These are phyloP conservation scores for Chlorospingus flavigularis DNA, from an alignment of 2,797 vertebrate species.

Conservation along the genomic window DNA sequence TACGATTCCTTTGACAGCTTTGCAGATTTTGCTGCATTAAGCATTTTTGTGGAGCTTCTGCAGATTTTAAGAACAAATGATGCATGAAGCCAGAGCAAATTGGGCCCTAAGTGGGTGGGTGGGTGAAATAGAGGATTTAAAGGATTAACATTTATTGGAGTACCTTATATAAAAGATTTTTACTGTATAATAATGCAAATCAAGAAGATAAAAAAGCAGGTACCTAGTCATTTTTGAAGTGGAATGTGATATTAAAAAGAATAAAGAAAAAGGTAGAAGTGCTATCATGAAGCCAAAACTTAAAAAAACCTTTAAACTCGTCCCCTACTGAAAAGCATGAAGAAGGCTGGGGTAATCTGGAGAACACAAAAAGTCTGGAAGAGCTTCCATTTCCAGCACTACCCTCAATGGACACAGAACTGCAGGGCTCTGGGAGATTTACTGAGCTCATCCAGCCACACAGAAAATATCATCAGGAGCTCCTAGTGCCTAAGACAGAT, in stretches of 20 bases:
- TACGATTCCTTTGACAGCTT: neutral
- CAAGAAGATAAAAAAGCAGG: neutral
- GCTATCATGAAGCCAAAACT: neutral
- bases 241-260: neutral
- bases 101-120: neutral
- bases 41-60: neutral
- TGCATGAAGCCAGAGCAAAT: slow-evolving; percentile 29
- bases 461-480: neutral
- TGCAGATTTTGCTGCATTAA: slow-evolving; percentile 7
- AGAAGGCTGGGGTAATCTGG: neutral
- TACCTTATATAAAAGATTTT: slow-evolving; percentile 11
- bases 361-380: neutral
- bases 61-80: slow-evolving; percentile 29
- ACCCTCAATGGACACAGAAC: neutral
- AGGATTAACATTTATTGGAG: slow-evolving; percentile 39
- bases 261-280: neutral
- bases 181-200: neutral
- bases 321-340: neutral
- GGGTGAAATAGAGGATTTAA: neutral
- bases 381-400: neutral
- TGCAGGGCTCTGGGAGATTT: no score
- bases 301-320: neutral
- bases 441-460: neutral
- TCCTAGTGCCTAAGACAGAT: neutral
- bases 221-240: neutral